Conservation (phyloP, 2,113 vertebrate genomes). For the Falcunculus frontatus region DNA sequence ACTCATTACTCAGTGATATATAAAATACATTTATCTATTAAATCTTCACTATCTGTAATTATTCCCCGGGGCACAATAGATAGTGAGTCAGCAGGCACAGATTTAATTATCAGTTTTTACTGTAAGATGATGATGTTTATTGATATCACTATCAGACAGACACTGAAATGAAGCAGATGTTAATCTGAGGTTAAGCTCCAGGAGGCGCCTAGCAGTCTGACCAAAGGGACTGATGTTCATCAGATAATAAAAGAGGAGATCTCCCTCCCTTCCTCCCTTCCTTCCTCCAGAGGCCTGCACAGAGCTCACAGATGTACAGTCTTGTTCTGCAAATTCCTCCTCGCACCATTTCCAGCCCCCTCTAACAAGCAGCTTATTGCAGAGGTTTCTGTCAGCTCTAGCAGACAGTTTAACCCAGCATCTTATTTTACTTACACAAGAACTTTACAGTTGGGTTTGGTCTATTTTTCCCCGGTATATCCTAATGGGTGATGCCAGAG, state of each 20-base stretch:
- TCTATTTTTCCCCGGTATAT: not conserved
- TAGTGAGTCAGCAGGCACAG: slow-evolving; percentile 27
- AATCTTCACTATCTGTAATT: slow-evolving; percentile 19
- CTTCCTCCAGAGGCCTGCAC: not conserved
- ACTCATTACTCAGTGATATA: not conserved
- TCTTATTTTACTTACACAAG: not conserved
- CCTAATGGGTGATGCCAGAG: not conserved
- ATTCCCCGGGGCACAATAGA: slow-evolving; percentile 9
- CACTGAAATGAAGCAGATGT: slow-evolving; percentile 54
- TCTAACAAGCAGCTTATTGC: not conserved
- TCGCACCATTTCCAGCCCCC: not conserved
- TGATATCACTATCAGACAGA: slow-evolving; percentile 58
- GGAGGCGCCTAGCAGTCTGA: slow-evolving; percentile 59
- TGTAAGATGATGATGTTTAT: slow-evolving; percentile 55
- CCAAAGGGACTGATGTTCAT: slow-evolving; percentile 59
- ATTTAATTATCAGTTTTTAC: slow-evolving; percentile 53
- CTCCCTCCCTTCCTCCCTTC: not conserved
- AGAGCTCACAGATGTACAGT: not conserved
- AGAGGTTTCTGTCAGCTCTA: not conserved
- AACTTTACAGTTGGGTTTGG: not conserved
- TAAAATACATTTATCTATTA: not conserved
- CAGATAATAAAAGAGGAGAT: slow-evolving; percentile 35
- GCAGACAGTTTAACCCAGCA: not conserved
- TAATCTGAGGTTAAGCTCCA: slow-evolving; percentile 57
- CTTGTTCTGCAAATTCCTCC: not conserved